These are phyloP conservation scores for Antigone vipio DNA, from an alignment of 2,113 vertebrate species.

Conservation along the genomic window DNA sequence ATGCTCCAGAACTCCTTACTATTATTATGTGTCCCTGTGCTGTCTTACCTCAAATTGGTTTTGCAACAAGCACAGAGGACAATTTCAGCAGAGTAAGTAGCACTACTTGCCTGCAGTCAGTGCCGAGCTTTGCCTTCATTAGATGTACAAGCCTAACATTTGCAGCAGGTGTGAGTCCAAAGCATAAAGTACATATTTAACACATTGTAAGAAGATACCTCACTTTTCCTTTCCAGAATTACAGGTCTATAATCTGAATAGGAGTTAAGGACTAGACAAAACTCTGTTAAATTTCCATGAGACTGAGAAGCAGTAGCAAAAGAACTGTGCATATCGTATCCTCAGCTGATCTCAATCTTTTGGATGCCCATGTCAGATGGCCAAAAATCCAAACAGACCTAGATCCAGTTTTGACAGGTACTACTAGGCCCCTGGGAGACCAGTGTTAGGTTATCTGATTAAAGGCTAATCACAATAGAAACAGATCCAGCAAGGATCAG, in stretches of 20 bases:
- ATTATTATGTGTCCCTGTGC: background rate
- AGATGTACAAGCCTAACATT: background rate
- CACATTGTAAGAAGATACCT: background rate
- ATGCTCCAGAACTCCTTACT: background rate
- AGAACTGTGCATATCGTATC: background rate
- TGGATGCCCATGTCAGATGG: background rate
- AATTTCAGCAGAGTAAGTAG: background rate
- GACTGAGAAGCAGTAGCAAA: background rate
- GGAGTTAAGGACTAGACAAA: background rate
- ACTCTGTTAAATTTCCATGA: background rate
- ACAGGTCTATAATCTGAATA: background rate
- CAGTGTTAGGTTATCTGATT: background rate
- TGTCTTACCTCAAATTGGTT: background rate
- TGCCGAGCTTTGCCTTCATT: background rate
- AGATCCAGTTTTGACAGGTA: background rate
- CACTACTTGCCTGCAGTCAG: background rate
- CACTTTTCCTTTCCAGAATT: background rate
- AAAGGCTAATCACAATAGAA: background rate
- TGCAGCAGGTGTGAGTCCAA: background rate
- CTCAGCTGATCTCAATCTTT: background rate
- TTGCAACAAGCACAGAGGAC: background rate
- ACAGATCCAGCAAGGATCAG: background rate
- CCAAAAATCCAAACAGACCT: background rate
- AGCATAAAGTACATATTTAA: background rate
- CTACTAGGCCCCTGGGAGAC: background rate